Evolutionary conservation across 2,797 vertebrate genomes (phyloP), one percentile per base, ranked within the genome.

Genomic region (Phaenicophaeus curvirostris): DNA sequence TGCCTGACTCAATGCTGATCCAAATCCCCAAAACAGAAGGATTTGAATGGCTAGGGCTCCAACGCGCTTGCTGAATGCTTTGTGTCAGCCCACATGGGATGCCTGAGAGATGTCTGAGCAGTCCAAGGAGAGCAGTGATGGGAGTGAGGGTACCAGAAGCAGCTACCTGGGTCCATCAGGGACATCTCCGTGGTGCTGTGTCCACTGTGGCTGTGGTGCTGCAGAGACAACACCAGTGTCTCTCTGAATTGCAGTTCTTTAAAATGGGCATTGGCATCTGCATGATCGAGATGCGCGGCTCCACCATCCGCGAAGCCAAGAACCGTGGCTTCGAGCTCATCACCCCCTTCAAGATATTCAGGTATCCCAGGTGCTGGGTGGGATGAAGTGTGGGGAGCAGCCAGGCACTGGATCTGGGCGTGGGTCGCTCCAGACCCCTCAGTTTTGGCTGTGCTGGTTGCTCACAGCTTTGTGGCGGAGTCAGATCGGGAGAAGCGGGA

Each of bases 331-430:
- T 99, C 3, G 99, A 99, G 87, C 98, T 99, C 95, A 99, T 99
- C 96, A 99, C 99, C 0, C 99, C 99, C 0, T 98, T 98, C 94
- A 99, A 99, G 96, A 98, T 96, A 19, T 99, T 99, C 98, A 99
- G 99, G 99, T 99, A 98, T 59, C 4, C 4, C 2, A 2, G 5
- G 33, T 0, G 0, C 2, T 0, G 0, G 28, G 14, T 44, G 19
- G 25, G 41, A 5, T 0, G 6, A n/a, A 66, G 31, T 20, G 10
- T 18, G 15, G 33, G 42, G 39, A 61, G 48, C 19, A 35, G 15
- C 20, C 0, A 0, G 27, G 21, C 18, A 41, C 50, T 25, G 37
- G 25, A 20, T 8, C 2, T 0, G 0, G 25, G 9, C 10, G 6
- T 59, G 39, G 62, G 11, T 9, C 20, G 6, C 62, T 25, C 41